Evolutionary conservation across 30 jellyfish, hydroid and myxozoan species (phyloP).

Genomic region (Mastigias papua): DNA sequence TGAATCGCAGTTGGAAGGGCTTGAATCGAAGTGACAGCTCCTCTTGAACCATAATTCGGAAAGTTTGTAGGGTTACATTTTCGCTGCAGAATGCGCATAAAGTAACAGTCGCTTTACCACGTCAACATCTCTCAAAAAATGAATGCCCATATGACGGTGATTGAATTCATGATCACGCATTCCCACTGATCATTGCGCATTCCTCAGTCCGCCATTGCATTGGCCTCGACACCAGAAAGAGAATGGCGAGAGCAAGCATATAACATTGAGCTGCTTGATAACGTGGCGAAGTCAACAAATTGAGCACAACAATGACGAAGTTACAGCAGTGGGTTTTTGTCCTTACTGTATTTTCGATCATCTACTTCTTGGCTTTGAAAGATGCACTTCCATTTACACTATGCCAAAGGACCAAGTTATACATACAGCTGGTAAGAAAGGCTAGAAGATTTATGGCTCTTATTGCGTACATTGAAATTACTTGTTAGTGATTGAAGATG

Average conservation of each 20-base stretch:
- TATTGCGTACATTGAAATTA: neutral
- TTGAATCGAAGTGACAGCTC: too few species aligned
- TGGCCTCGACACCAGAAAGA: conserved; percentile 24
- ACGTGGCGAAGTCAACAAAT: conserved; percentile 6
- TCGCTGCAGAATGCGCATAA: too few species aligned
- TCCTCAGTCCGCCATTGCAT: neutral
- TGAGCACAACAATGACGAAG: conserved; percentile 46
- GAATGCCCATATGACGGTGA: too few species aligned
- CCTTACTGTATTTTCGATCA: conserved; percentile 26
- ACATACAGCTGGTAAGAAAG: conserved; percentile 49
- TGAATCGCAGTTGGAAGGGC: too few species aligned
- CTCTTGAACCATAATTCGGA: too few species aligned
- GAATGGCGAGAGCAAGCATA: neutral
- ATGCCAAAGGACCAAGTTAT: conserved; percentile 27
- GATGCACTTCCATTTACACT: conserved; percentile 41
- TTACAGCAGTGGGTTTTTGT: conserved; percentile 51
- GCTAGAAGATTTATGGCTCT: neutral
- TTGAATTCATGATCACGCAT: too few species aligned
- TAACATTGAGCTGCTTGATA: neutral
- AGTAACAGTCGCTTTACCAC: too few species aligned
- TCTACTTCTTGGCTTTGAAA: conserved; percentile 21
- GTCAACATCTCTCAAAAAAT: too few species aligned
- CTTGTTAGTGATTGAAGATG: too few species aligned
- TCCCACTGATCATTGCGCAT: neutral
- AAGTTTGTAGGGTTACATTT: too few species aligned